phyloP scores from a whole-genome alignment of 2,797 vertebrate species.

The Simalia tracyae region DNA sequence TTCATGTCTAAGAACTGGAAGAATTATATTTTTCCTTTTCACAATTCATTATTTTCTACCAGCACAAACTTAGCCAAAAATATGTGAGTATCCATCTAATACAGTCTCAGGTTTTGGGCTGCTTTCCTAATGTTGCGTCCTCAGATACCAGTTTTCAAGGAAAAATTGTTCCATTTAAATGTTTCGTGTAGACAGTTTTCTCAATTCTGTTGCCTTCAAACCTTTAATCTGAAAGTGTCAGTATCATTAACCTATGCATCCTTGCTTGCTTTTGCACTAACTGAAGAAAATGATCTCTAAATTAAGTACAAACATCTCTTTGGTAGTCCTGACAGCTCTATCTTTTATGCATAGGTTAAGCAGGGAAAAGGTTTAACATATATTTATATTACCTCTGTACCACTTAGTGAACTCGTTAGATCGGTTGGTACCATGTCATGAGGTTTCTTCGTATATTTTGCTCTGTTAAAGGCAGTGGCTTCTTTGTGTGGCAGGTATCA shows the following conservation, averaged over 20 bases:
- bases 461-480: not conserved
- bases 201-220: not conserved
- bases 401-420: not conserved
- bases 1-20: not conserved
- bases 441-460: not conserved
- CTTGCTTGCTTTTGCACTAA: not conserved
- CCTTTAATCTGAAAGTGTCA: not conserved
- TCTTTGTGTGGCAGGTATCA: not conserved
- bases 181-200: not conserved
- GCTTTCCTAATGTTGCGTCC: not conserved
- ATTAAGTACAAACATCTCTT: not conserved
- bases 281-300: not conserved
- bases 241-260: not conserved
- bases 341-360: not conserved
- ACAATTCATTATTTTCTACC: constrained; percentile 49
- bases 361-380: not conserved
- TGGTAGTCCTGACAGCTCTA: not conserved
- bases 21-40: constrained; percentile 51
- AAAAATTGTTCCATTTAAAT: not conserved
- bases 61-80: not conserved
- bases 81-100: not conserved
- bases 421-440: not conserved
- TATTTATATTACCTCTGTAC: not conserved
- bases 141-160: not conserved
- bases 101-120: not conserved